Base-by-base conservation (phyloP, 2,113 vertebrate genomes). In the Scytalopus superciliaris region DNA sequence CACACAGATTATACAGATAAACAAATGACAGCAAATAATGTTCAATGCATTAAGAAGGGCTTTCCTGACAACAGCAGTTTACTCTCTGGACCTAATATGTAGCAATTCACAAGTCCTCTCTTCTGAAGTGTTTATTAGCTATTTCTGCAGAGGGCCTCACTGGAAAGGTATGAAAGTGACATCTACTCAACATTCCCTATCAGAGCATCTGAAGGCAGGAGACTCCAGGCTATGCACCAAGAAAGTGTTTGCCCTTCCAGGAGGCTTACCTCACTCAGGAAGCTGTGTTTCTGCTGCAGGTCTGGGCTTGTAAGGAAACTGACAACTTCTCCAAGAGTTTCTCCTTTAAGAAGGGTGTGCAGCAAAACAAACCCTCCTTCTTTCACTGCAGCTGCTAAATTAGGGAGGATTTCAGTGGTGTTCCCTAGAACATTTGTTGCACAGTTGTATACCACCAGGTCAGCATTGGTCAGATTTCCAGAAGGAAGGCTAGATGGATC, bases 311-410 rank as follows among this genome's bases (percentile, higher is more conserved):
- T 98, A 74, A 99, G 98, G 93, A 99, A 99, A 64, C 98, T 52
- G 9, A 99, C 96, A 0, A 84, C 98, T 91, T 99, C 99, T 23
- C 98, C 98, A 24, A 99, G 94, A 16, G 97, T 97, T 63, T 99
- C 97, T 50, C 98, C 99, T 70, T 97, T 97, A 28, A 99, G 98
- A 84, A 99, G 96, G 0, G 98, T 98, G 96, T 99, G 99, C 14
- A 99, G 42, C 63, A 99, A 97, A 77, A 99, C 62, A 96, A 99
- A 99, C 3, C 99, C 99, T 2, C 98, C 98, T 52, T 98, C 98
- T 94, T 98, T 99, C 47, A 98, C 94, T 31, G 98, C 97, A 16
- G 99, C 98, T 14, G 90, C 92, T 97, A 99, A 98, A 93, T 99
- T 98, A 66, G 85, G n/a, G 49, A 99, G 44, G 10, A 98, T 94